Percentiles rank a stretch among this genome's conserved stretches.
Conservation (phyloP, 2,113 vertebrate genomes). For the Bombycilla garrulus region DNA sequence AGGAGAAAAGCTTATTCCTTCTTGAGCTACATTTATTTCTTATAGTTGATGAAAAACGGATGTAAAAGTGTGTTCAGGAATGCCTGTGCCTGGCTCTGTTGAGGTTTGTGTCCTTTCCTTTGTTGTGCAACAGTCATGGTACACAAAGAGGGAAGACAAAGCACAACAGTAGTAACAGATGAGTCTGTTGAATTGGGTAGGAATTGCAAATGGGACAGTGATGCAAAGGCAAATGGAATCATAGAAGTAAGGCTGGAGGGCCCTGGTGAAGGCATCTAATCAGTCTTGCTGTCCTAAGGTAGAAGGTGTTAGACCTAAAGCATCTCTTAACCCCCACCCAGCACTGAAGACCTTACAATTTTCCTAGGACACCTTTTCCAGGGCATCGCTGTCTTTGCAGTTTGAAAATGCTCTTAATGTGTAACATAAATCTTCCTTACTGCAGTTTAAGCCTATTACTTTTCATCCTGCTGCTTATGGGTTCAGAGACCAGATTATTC, state of each 20-base stretch:
- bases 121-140: background rate
- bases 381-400: background rate
- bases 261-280: background rate
- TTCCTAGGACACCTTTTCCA: background rate
- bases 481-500: constrained; percentile 31
- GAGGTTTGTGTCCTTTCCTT: background rate
- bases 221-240: background rate
- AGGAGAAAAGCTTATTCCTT: background rate
- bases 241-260: background rate
- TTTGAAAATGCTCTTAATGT: constrained; percentile 27
- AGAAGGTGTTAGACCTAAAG: background rate
- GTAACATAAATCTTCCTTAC: constrained; percentile 16
- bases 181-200: background rate
- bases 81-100: background rate
- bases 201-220: background rate
- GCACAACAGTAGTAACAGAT: background rate
- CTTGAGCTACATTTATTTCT: background rate
- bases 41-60: background rate
- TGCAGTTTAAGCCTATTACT: constrained; percentile 25
- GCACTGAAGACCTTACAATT: background rate
- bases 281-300: background rate
- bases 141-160: background rate
- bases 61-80: background rate
- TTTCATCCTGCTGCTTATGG: constrained; percentile 14
- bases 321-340: background rate